These are phyloP conservation scores for Pyrrhia umbra DNA, from an alignment of 2,888 invertebrate genomes.

Conservation along the genomic window DNA sequence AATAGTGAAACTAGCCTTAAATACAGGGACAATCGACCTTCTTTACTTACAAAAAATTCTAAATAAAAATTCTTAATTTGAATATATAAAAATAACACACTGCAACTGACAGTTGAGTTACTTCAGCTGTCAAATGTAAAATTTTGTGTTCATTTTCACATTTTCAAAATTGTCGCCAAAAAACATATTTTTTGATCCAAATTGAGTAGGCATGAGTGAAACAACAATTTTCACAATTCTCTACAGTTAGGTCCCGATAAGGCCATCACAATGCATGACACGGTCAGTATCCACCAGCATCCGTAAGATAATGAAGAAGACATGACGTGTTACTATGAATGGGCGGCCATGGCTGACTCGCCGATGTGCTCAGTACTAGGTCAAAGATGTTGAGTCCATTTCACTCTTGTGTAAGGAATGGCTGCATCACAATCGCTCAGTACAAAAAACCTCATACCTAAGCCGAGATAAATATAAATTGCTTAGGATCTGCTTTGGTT, in stretches of 20 bases:
- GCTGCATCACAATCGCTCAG: too few relatives aligned
- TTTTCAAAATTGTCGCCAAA: slow-evolving; percentile 12
- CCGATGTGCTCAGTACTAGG: too few relatives aligned
- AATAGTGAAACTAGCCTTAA: too few relatives aligned
- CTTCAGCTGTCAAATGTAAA: slow-evolving; percentile 22
- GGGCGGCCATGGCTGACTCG: too few relatives aligned
- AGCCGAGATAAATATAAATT: too few relatives aligned
- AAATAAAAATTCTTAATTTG: slow-evolving; percentile 12
- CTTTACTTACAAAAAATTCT: neutral
- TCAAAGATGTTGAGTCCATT: too few relatives aligned
- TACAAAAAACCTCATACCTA: too few relatives aligned
- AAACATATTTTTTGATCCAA: slow-evolving; percentile 25
- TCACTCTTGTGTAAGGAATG: too few relatives aligned
- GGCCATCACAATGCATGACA: slow-evolving; percentile 80
- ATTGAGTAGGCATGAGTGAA: slow-evolving; percentile 26
- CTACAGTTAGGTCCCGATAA: slow-evolving; percentile 11
- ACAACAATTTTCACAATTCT: neutral
- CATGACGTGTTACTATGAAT: too few relatives aligned
- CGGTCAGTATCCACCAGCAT: slow-evolving; percentile 68
- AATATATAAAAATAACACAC: slow-evolving; percentile 6
- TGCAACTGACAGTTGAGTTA: neutral
- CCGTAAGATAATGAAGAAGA: too few relatives aligned
- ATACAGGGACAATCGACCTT: slow-evolving; percentile 4
- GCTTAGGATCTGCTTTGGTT: too few relatives aligned
- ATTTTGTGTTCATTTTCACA: slow-evolving; percentile 37